These are phyloP conservation scores for Podabrus alpinus DNA, from an alignment of 2,888 invertebrate species.

Conservation along the genomic window DNA sequence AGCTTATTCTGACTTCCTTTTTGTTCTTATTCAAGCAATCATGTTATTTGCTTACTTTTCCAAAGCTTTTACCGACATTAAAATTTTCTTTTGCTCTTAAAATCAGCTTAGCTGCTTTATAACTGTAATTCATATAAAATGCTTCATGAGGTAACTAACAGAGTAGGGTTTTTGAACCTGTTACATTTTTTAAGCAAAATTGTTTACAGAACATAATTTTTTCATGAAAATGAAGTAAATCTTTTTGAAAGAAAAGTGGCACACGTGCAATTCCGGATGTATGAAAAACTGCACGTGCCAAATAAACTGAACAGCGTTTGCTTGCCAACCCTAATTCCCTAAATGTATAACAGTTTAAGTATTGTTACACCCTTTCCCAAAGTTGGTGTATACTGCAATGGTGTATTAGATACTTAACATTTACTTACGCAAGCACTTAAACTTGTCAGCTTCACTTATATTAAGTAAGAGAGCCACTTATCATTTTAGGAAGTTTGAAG, in stretches of 20 bases:
- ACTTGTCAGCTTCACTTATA: not conserved
- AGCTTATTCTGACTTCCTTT: not conserved
- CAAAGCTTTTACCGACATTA: not conserved
- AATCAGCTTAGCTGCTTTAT: not conserved
- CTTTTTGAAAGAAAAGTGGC: conserved; percentile 6
- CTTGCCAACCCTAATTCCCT: conserved; percentile 7
- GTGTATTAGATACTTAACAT: not conserved
- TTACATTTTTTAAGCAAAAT: not conserved
- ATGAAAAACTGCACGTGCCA: conserved; percentile 24
- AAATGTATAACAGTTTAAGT: conserved; percentile 9
- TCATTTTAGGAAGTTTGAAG: not conserved
- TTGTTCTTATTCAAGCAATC: not conserved
- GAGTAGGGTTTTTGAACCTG: not conserved
- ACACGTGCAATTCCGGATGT: conserved; percentile 28
- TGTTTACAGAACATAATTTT: not conserved
- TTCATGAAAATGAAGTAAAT: not conserved
- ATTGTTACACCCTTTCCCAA: conserved; percentile 14
- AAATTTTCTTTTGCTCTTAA: not conserved
- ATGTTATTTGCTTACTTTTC: not conserved
- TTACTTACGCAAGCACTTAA: not conserved
- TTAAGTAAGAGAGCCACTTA: not conserved
- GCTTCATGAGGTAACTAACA: no score
- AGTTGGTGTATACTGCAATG: not conserved
- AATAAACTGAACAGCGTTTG: conserved; percentile 23
- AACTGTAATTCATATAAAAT: not conserved